Evolutionary conservation across 2,888 invertebrate species (phyloP).

Genomic region (Yponomeuta cagnagella): DNA sequence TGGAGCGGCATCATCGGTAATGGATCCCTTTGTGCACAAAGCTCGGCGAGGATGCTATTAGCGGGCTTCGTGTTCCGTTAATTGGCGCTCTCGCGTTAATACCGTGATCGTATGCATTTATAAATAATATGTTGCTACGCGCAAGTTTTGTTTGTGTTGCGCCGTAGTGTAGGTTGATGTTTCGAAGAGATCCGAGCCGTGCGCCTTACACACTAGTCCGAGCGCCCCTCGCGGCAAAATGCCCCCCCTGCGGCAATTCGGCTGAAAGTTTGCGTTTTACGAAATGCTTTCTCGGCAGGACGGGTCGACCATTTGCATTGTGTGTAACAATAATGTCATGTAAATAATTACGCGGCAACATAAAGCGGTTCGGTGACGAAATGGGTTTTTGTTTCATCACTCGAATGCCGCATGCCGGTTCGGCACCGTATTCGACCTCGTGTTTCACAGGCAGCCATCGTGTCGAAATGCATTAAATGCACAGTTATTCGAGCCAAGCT

Average conservation of each 20-base stretch:
- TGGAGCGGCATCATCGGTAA: slow-evolving; percentile 27
- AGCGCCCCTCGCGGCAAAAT: neutral
- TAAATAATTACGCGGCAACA: slow-evolving; percentile 66
- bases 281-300: slow-evolving; percentile 2
- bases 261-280: slow-evolving; percentile 3
- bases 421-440: slow-evolving; percentile 67
- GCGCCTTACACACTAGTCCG: neutral
- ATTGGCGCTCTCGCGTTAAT: slow-evolving; percentile 35
- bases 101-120: slow-evolving; percentile 4
- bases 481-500: slow-evolving; percentile 55
- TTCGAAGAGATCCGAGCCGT: no score
- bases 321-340: slow-evolving; percentile 56
- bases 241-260: neutral
- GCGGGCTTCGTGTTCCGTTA: slow-evolving; percentile 46
- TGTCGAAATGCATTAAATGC: slow-evolving; percentile 75
- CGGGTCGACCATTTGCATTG: neutral
- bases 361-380: slow-evolving; percentile 66
- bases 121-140: neutral
- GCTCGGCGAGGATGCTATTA: slow-evolving; percentile 50
- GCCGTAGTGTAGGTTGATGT: neutral
- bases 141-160: neutral
- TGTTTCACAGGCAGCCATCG: slow-evolving; percentile 66
- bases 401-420: slow-evolving; percentile 49
- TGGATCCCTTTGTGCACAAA: slow-evolving; percentile 60
- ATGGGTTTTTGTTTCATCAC: slow-evolving; percentile 69